Conservation (phyloP, 2,797 vertebrate genomes). For the Sternotherus odoratus region DNA sequence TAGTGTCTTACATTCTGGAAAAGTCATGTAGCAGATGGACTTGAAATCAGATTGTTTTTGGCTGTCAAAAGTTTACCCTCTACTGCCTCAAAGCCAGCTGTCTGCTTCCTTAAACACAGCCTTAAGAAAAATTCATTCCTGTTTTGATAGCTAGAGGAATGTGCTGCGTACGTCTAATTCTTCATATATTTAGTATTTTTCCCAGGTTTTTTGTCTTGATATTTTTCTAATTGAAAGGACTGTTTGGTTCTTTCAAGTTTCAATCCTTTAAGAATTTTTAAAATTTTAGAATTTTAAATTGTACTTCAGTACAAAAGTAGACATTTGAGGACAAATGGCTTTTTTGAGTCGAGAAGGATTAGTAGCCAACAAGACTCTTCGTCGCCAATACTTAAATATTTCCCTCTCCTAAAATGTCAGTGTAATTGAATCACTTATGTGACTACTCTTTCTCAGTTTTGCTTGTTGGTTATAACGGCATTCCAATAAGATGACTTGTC, state of each 20-base stretch:
- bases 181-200: not conserved
- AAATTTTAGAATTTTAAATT: not conserved
- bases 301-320: not conserved
- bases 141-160: not conserved
- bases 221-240: not conserved
- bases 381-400: not conserved
- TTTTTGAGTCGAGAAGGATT: not conserved
- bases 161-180: not conserved
- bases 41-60: not conserved
- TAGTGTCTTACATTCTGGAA: not conserved
- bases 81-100: not conserved
- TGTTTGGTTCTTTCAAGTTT: not conserved
- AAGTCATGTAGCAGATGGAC: not conserved
- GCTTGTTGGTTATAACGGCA: not conserved
- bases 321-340: not conserved
- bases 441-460: not conserved
- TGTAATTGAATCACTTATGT: not conserved
- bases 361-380: not conserved
- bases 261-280: not conserved
- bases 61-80: not conserved
- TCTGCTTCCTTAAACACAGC: not conserved
- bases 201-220: not conserved
- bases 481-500: not conserved
- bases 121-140: not conserved
- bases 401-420: not conserved